Conservation (phyloP, 92 coral and sea anemone species). For the Epizoanthus stellaris region DNA sequence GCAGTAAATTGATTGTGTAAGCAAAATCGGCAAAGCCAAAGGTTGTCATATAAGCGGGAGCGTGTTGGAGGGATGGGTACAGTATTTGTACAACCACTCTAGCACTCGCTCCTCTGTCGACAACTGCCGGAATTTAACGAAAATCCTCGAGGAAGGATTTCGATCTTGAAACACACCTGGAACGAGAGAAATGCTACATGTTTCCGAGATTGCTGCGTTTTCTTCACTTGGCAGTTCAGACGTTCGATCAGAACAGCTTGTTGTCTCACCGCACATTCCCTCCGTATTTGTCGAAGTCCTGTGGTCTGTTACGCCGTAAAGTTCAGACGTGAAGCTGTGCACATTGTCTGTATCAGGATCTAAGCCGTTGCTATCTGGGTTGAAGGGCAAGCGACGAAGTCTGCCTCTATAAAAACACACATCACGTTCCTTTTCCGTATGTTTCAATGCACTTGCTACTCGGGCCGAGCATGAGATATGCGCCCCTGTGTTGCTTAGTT, state of each 20-base stretch:
- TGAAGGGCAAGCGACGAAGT: conserved; percentile 51
- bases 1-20: not conserved
- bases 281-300: not conserved
- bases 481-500: not conserved
- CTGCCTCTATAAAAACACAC: conserved; percentile 65
- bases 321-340: not conserved
- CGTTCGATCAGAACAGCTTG: not conserved
- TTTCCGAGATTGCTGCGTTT: conserved; percentile 43
- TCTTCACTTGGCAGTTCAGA: conserved; percentile 18
- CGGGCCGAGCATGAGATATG: conserved; percentile 54
- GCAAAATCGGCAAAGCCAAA: not conserved
- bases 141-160: conserved; percentile 76
- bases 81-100: conserved; percentile 80
- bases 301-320: not conserved
- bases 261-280: not conserved
- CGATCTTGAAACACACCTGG: conserved; percentile 79
- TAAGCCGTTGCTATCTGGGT: not conserved
- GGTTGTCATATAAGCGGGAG: conserved; percentile 68
- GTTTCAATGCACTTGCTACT: conserved; percentile 77
- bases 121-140: conserved; percentile 82
- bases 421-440: conserved; percentile 66
- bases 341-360: not conserved
- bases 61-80: conserved; percentile 73
- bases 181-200: conserved; percentile 71
- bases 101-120: conserved; percentile 86